Evolutionary conservation across 2,888 invertebrate species (phyloP).

Genomic region (Lamproptera curius): DNA sequence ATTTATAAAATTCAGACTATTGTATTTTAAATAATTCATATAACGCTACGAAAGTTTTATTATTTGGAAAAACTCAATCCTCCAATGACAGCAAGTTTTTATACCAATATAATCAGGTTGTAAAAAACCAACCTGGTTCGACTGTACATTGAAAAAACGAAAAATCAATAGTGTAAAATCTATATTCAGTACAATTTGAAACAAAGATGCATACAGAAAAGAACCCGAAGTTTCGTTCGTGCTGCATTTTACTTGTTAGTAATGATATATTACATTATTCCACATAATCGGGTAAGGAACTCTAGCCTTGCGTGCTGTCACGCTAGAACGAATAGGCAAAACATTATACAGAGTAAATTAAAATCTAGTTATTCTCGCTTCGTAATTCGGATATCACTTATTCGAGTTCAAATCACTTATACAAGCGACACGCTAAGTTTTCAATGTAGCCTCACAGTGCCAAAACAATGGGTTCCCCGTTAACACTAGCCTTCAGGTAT

Average conservation of each 20-base stretch:
- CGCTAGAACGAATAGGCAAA: conserved; percentile 36
- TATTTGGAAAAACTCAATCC: neutral
- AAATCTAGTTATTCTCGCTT: conserved; percentile 21
- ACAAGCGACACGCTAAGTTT: too few species aligned
- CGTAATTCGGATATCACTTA: too few species aligned
- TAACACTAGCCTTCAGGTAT: conserved; percentile 32
- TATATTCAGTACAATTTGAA: neutral
- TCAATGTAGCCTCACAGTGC: too few species aligned
- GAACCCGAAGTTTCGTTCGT: conserved; percentile 5
- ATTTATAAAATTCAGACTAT: neutral
- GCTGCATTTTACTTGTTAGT: conserved; percentile 12
- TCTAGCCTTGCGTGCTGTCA: conserved; percentile 45
- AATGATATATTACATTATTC: conserved; percentile 28
- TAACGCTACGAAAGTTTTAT: neutral
- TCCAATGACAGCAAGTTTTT: too few species aligned
- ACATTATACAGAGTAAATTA: conserved; percentile 5
- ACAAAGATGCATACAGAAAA: neutral
- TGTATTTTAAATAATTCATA: neutral
- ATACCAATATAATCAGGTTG: neutral
- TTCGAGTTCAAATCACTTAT: too few species aligned
- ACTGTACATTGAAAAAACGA: neutral
- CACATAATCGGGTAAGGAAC: conserved; percentile 34
- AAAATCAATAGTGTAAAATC: neutral
- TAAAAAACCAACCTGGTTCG: neutral
- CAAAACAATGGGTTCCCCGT: too few species aligned